phyloP scores from a whole-genome alignment of 1,140 invertebrate genomes.

The Aphelinus certus region DNA sequence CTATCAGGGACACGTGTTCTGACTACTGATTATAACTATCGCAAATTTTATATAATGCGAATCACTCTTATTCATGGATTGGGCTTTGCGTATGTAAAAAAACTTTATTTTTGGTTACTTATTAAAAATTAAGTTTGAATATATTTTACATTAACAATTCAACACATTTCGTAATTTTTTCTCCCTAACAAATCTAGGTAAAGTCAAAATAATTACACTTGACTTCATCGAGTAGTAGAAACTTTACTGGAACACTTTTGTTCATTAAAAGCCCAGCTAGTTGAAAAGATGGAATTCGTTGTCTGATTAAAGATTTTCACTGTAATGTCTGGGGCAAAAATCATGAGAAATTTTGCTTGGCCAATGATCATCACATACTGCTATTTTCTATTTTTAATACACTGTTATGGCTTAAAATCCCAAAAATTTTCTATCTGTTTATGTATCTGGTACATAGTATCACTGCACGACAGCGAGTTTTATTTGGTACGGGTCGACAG shows the following conservation, averaged over 20 bases:
- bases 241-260: constrained; percentile 22
- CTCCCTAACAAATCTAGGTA: constrained; percentile 45
- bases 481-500: constrained; percentile 37
- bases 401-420: constrained; percentile 23
- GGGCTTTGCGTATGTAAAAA: constrained; percentile 27
- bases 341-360: constrained; percentile 24
- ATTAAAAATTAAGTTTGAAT: constrained; percentile 51
- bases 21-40: constrained; percentile 27
- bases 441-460: constrained; percentile 32
- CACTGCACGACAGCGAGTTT: constrained; percentile 15
- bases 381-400: constrained; percentile 21
- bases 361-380: constrained; percentile 13
- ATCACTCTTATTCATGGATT: constrained; percentile 20
- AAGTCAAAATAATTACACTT: constrained; percentile 34
- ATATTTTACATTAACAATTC: constrained; percentile 56
- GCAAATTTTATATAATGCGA: background rate
- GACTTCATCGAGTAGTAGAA: constrained; percentile 26
- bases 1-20: constrained; percentile 25
- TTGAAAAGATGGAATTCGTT: constrained; percentile 25
- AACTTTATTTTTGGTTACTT: constrained; percentile 35
- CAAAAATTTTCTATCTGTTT: constrained; percentile 32
- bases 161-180: constrained; percentile 42
- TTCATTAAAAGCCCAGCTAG: constrained; percentile 10
- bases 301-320: constrained; percentile 19
- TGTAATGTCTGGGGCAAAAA: constrained; percentile 12